A percentile compares a stretch with the other conserved stretches of the same genome.
phyloP scores from a whole-genome alignment of 2,888 invertebrate genomes.

The Icerya purchasi region DNA sequence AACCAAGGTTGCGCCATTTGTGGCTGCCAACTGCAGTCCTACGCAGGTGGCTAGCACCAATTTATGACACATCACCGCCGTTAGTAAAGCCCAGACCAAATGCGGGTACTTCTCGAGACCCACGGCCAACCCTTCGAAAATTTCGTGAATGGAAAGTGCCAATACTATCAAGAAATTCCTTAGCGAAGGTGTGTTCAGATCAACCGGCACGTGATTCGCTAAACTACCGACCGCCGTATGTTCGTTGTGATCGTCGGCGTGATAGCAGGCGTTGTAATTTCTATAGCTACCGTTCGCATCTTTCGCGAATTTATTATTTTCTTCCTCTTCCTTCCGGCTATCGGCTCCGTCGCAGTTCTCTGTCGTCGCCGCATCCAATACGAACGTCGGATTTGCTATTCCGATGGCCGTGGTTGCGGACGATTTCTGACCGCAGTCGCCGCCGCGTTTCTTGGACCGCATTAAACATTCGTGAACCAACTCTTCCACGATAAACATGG shows the following conservation, averaged over 20 bases:
- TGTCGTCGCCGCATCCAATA: background rate
- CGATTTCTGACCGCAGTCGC: background rate
- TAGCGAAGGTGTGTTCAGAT: slow-evolving; percentile 8
- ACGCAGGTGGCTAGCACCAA: slow-evolving; percentile 42
- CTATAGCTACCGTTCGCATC: background rate
- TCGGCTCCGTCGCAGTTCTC: background rate
- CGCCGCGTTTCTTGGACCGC: slow-evolving; percentile 1
- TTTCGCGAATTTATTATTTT: background rate
- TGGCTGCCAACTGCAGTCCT: slow-evolving; percentile 36
- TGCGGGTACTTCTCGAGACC: slow-evolving; percentile 37
- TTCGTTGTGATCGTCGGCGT: background rate
- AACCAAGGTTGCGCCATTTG: slow-evolving; percentile 27
- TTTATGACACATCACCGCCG: slow-evolving; percentile 41
- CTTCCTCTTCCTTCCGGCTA: background rate
- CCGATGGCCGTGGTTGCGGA: background rate
- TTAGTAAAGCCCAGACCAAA: slow-evolving; percentile 39
- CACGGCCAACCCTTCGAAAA: slow-evolving; percentile 56
- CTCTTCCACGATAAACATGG: slow-evolving; percentile 40
- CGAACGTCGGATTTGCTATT: background rate
- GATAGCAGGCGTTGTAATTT: background rate
- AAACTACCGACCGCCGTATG: background rate
- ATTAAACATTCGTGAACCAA: slow-evolving; percentile 28
- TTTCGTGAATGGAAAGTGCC: slow-evolving; percentile 42
- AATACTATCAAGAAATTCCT: slow-evolving; percentile 27
- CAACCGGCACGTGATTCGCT: background rate